Percentiles rank a stretch among this genome's conserved stretches.
Conservation (phyloP, 2,888 invertebrate genomes). For the Agrotis ipsilon region DNA sequence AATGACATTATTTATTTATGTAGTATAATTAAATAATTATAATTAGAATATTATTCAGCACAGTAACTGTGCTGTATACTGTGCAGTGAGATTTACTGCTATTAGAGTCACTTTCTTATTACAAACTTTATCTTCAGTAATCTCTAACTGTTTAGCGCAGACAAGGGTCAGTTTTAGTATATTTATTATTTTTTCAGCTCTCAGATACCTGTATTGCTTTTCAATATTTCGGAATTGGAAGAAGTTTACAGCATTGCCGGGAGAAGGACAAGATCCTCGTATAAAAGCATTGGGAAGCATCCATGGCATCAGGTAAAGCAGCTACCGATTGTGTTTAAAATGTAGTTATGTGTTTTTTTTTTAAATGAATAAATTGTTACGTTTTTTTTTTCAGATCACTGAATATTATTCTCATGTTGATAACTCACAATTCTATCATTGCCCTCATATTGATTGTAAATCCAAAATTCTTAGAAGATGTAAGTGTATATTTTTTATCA, state of each 20-base stretch:
- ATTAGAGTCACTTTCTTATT: background rate
- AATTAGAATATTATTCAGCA: too few relatives aligned
- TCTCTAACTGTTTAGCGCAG: too few relatives aligned
- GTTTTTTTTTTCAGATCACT: slow-evolving; percentile 24
- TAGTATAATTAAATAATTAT: too few relatives aligned
- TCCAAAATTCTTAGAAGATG: slow-evolving; percentile 62
- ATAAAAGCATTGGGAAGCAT: slow-evolving; percentile 58
- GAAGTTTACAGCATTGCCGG: slow-evolving; percentile 20
- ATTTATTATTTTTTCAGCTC: slow-evolving; percentile 26
- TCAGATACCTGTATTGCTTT: slow-evolving; percentile 66
- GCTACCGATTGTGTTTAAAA: background rate
- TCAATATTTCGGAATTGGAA: slow-evolving; percentile 73
- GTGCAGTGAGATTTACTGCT: background rate
- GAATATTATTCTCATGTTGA: slow-evolving; percentile 11
- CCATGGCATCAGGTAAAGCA: slow-evolving; percentile 67
- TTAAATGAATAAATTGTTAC: too few relatives aligned
- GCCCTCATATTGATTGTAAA: slow-evolving; percentile 38
- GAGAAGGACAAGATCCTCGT: slow-evolving; percentile 38
- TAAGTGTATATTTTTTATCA: slow-evolving; percentile 39
- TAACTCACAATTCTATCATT: slow-evolving; percentile 43
- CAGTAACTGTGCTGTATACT: background rate
- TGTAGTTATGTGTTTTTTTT: background rate
- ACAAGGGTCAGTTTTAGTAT: background rate
- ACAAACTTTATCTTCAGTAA: background rate
- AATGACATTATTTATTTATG: too few relatives aligned